A percentile compares a stretch with the other conserved stretches of the same genome.
Evolutionary conservation across 2,797 vertebrate species (phyloP).

Genomic region (Percopsis omiscomaycus): DNA sequence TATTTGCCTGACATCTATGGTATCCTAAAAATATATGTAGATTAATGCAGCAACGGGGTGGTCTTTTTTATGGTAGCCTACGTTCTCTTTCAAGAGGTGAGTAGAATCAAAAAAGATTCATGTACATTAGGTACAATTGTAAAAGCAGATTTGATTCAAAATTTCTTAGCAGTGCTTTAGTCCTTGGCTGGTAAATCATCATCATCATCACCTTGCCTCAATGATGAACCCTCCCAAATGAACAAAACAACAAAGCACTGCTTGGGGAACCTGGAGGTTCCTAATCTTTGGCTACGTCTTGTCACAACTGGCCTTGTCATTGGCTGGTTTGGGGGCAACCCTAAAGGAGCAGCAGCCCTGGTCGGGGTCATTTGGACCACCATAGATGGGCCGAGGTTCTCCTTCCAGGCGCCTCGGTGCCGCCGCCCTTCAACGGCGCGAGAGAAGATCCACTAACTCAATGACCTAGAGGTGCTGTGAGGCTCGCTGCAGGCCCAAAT

Average conservation of each 20-base stretch:
- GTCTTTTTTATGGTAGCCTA: too few relatives aligned
- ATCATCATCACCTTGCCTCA: too few relatives aligned
- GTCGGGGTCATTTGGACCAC: conserved; percentile 62
- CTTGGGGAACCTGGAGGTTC: conserved; percentile 38
- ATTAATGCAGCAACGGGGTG: too few relatives aligned
- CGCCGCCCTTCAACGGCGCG: conserved; percentile 29
- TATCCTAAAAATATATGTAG: too few relatives aligned
- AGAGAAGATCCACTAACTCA: conserved; percentile 36
- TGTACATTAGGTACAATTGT: too few relatives aligned
- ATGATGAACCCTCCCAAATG: conserved; percentile 27
- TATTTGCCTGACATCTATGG: too few relatives aligned
- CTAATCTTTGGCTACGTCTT: conserved; percentile 68
- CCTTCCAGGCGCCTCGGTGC: conserved; percentile 43
- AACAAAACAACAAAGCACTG: conserved; percentile 48
- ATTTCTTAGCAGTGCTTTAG: too few relatives aligned
- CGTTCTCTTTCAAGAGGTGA: too few relatives aligned
- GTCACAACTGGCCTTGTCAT: conserved; percentile 67
- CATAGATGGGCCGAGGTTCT: conserved; percentile 52
- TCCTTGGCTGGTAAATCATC: too few relatives aligned
- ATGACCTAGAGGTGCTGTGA: conserved; percentile 43
- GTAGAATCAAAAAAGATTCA: too few relatives aligned
- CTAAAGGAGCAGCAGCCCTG: conserved; percentile 61
- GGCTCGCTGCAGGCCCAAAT: conserved; percentile 37
- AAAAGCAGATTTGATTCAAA: too few relatives aligned
- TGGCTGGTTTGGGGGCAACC: conserved; percentile 48